phyloP scores from a whole-genome alignment of 1,140 invertebrate species.

The Trissolcus basalis region DNA sequence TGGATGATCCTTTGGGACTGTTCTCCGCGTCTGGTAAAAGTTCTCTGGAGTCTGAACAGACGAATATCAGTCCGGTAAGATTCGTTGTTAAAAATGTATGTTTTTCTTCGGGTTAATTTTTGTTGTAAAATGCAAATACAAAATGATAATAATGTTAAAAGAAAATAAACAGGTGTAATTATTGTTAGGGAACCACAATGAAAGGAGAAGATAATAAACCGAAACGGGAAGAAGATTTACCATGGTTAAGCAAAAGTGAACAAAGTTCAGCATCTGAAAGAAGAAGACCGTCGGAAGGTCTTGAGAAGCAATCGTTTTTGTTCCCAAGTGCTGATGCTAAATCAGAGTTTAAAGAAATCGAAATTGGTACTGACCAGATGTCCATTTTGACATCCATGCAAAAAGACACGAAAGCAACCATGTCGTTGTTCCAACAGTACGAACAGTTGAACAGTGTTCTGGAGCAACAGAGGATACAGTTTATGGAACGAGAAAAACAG shows the following conservation, averaged over 20 bases:
- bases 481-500: conserved; percentile 65
- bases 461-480: conserved; percentile 59
- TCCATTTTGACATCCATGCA: conserved; percentile 65
- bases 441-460: conserved; percentile 63
- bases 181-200: conserved; percentile 13
- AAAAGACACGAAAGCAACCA: conserved; percentile 63
- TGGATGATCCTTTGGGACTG: conserved; percentile 35
- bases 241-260: conserved; percentile 66
- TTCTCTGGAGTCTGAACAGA: background rate
- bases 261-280: conserved; percentile 26
- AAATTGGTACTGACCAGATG: conserved; percentile 45
- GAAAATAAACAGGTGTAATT: too few relatives aligned
- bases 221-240: conserved; percentile 60
- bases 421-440: conserved; percentile 65
- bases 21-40: conserved; percentile 20
- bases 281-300: conserved; percentile 34
- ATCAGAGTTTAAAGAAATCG: background rate
- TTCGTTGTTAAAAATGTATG: too few relatives aligned
- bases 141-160: background rate
- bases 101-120: too few relatives aligned
- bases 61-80: background rate
- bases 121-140: background rate
- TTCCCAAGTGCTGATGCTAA: too few relatives aligned
- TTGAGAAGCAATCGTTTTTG: background rate
- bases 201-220: conserved; percentile 21